A percentile compares a stretch with the other conserved stretches of the same genome.
Evolutionary conservation across 35 echinoderm and acorn worm species (phyloP).

Genomic region (Ophioderma brevispina): DNA sequence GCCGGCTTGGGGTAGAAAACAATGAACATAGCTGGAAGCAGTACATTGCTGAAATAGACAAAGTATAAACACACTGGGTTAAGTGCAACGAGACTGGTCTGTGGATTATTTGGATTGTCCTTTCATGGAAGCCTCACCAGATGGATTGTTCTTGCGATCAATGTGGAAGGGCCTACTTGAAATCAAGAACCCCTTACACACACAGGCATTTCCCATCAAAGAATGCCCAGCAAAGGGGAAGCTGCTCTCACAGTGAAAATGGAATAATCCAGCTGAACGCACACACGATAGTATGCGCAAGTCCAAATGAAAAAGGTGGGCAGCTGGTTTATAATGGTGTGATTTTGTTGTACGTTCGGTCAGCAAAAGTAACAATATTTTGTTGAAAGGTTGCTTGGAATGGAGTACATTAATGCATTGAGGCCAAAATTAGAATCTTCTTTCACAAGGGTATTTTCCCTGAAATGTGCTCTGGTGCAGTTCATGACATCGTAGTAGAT

Average conservation of each 20-base stretch:
- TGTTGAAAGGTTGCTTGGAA: constrained; percentile 25
- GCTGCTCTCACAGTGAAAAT: constrained; percentile 36
- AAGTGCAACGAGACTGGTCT: constrained; percentile 16
- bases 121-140: constrained; percentile 51
- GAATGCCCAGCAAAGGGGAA: constrained; percentile 6
- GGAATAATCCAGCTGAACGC: constrained; percentile 20
- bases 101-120: constrained; percentile 19
- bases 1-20: not conserved
- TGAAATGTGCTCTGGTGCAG: constrained; percentile 34
- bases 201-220: constrained; percentile 26
- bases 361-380: constrained; percentile 20
- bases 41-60: not conserved
- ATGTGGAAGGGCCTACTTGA: constrained; percentile 62
- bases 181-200: constrained; percentile 60
- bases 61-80: not conserved
- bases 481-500: constrained; percentile 27
- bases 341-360: constrained; percentile 50
- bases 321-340: constrained; percentile 14
- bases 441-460: constrained; percentile 34
- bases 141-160: constrained; percentile 39
- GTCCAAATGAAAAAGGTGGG: constrained; percentile 38
- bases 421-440: constrained; percentile 17
- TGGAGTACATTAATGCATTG: not conserved
- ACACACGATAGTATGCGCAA: constrained; percentile 42
- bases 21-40: not conserved